Evolutionary conservation across 1,140 invertebrate genomes (phyloP).

Genomic region (Ceratina calcarata): DNA sequence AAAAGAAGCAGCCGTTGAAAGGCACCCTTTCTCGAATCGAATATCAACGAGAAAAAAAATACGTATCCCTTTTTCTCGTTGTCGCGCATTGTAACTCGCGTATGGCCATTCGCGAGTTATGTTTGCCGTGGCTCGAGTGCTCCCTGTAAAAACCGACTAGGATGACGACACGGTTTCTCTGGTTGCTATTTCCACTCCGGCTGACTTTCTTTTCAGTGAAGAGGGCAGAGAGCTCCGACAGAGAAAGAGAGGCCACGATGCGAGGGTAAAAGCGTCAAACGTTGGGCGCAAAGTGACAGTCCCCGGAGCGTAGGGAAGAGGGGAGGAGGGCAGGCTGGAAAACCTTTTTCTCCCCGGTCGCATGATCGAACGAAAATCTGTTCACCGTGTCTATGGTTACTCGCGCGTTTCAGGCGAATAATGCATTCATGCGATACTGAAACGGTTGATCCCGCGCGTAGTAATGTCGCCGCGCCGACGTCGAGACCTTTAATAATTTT

Average conservation of each 20-base stretch:
- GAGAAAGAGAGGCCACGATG: neutral
- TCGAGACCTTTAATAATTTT: conserved; percentile 33
- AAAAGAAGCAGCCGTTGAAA: conserved; percentile 8
- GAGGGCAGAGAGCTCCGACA: neutral
- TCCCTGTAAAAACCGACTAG: neutral
- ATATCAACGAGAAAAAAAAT: neutral
- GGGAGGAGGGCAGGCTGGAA: neutral
- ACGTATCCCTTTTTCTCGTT: neutral
- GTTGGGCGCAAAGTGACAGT: conserved; percentile 35
- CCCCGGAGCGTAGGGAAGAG: neutral
- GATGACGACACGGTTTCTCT: conserved; percentile 24
- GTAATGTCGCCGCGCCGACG: neutral
- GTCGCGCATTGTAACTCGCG: conserved; percentile 19
- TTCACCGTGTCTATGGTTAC: conserved; percentile 41
- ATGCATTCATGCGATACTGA: conserved; percentile 33
- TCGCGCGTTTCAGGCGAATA: conserved; percentile 33
- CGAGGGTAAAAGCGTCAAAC: conserved; percentile 48
- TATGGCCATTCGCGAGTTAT: conserved; percentile 44
- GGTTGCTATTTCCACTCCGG: neutral
- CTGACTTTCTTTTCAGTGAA: conserved; percentile 18
- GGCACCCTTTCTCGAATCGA: conserved; percentile 26
- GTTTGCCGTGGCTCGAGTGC: neutral
- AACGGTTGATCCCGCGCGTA: conserved; percentile 15
- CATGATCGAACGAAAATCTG: conserved; percentile 44
- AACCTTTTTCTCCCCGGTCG: conserved; percentile 8